Evolutionary conservation across 2,113 vertebrate species (phyloP), one percentile per base, ranked within the genome.

Genomic region (Podarcis muralis): DNA sequence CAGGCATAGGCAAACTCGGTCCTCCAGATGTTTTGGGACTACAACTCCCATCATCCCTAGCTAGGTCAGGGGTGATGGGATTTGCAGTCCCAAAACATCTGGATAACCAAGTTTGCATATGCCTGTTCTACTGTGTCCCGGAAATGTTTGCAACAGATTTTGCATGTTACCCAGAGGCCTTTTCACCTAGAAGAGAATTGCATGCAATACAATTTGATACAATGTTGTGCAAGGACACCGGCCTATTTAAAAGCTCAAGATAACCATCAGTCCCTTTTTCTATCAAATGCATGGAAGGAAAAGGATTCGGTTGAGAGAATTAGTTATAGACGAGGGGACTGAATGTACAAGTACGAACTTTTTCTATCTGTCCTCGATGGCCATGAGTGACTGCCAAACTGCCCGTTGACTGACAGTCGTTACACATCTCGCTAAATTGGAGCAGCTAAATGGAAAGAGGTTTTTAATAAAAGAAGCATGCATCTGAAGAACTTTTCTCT

Each of bases 271-370:
- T 65, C 27, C 62, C 3, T 35, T 32, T 78, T 85, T 59, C 3
- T 84, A 79, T 62, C 76, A 83, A 74, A 57, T 37, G 65, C 9
- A 72, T 62, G 2, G 16, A 16, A 84, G 2, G 32, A 32, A 81
- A 85, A 40, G 90, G 25, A 57, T 53, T 27, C 84, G 20, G 15
- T n/a, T 91, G 87, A 86, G 87, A 6, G 40, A 81, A 20, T 80
- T 82, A 35, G 5, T 69, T 37, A 85, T 8, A 32, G 20, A 69
- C 15, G 2, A 68, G 40, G 3, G 16, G 18, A 82, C 57, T 40
- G 9, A 30, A 87, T 22, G 0, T 0, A 23, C 20, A 9, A n/a
- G 6, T 5, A n/a, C 90, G 12, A 53, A 27, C n/a, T 62, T 30
- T 69, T 5, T 25, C n/a, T 35, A 27, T 22, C 71, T 27, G n/a